Evolutionary conservation across 1,140 invertebrate genomes (phyloP).

Genomic region (Drosophila ficusphila): DNA sequence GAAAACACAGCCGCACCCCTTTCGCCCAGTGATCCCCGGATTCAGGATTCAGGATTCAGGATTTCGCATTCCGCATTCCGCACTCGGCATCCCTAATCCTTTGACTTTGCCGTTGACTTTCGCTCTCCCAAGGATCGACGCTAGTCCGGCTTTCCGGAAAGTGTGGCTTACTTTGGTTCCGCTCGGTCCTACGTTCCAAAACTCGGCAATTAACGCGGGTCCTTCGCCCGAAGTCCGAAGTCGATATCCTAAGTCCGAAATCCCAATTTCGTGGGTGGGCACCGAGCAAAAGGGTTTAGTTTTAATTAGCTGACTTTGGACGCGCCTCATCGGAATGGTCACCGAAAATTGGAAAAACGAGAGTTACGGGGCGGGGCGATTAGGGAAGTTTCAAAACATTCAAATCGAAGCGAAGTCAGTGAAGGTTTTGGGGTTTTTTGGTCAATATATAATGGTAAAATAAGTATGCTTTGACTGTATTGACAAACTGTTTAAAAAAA

Average conservation of each 20-base stretch:
- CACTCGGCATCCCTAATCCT: constrained; percentile 56
- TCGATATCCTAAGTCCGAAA: neutral
- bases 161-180: constrained; percentile 81
- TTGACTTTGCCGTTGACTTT: constrained; percentile 68
- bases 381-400: constrained; percentile 28
- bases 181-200: constrained; percentile 41
- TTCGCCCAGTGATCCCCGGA: constrained; percentile 50
- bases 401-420: neutral
- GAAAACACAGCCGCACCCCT: constrained; percentile 79
- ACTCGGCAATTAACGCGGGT: constrained; percentile 66
- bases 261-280: neutral
- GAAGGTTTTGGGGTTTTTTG: neutral
- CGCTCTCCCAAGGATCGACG: constrained; percentile 22
- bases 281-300: constrained; percentile 45
- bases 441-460: neutral
- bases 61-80: constrained; percentile 7
- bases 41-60: neutral
- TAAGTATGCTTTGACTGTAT: neutral
- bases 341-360: neutral
- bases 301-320: constrained; percentile 61
- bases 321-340: constrained; percentile 23
- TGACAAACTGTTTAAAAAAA: no score
- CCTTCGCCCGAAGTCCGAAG: neutral
- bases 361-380: constrained; percentile 14
- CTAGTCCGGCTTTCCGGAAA: constrained; percentile 70